Percentiles rank a stretch among this genome's conserved stretches.
Evolutionary conservation across 2,888 invertebrate genomes (phyloP).

Genomic region (Sinodicranocentrus sp.): DNA sequence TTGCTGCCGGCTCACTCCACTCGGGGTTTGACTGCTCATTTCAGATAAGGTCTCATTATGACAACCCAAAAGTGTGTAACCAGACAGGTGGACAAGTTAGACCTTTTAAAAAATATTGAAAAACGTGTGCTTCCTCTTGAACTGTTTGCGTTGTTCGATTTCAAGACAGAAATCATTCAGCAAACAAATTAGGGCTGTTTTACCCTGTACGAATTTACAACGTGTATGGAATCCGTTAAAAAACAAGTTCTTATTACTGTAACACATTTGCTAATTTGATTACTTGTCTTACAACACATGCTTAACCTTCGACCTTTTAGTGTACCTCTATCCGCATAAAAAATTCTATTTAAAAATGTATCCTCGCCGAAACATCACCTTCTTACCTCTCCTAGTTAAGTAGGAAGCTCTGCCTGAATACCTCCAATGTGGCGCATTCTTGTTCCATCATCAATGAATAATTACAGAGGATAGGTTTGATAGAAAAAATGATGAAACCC

Average conservation of each 20-base stretch:
- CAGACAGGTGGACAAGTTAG: no score
- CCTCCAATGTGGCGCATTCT: no score
- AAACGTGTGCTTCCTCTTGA: not conserved
- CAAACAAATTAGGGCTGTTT: not conserved
- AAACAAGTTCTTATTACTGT: no score
- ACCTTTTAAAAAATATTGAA: not conserved
- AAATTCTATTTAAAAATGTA: not conserved
- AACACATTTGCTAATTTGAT: conserved; percentile 34
- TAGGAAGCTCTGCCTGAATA: no score
- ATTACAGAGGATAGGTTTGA: no score
- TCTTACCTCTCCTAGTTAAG: no score
- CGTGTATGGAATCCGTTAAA: not conserved
- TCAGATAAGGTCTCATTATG: no score
- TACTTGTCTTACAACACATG: conserved; percentile 41
- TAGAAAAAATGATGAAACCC: no score
- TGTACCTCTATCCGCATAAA: not conserved
- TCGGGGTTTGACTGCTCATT: no score
- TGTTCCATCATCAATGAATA: no score
- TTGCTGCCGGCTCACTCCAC: not conserved
- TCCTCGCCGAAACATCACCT: not conserved
- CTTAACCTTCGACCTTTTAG: conserved; percentile 41
- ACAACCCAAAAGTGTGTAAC: no score
- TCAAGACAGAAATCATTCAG: not conserved
- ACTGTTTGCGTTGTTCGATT: not conserved
- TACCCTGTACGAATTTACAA: not conserved